A percentile compares a stretch with the other conserved stretches of the same genome.
These are phyloP conservation scores for Tyrophagus putrescentiae DNA, from an alignment of 1,140 invertebrate genomes.

Conservation along the genomic window DNA sequence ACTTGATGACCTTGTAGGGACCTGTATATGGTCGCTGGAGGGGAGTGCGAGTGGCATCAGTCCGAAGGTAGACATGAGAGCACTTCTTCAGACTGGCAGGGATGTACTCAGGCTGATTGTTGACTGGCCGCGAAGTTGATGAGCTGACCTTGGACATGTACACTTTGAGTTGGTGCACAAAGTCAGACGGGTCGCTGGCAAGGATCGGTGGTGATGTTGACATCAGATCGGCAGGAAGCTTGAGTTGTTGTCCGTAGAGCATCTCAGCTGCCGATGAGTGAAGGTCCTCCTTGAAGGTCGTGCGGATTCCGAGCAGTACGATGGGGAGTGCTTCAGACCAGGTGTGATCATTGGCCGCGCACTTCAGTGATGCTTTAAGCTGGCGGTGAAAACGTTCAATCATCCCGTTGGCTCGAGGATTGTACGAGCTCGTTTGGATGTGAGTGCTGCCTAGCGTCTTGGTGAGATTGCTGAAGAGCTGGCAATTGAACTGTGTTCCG, in stretches of 20 bases:
- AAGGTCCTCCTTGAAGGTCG: conserved; percentile 29
- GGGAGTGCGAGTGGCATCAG: neutral
- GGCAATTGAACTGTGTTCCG: conserved; percentile 35
- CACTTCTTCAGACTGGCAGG: neutral
- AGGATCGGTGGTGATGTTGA: too few species aligned
- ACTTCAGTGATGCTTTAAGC: neutral
- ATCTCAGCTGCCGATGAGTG: conserved; percentile 23
- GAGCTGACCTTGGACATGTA: neutral
- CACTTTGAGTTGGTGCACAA: neutral
- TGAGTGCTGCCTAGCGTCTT: neutral
- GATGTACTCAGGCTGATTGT: neutral
- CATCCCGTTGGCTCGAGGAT: conserved; percentile 33
- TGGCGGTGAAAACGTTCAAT: conserved; percentile 31
- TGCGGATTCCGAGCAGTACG: conserved; percentile 16
- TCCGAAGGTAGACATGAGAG: neutral
- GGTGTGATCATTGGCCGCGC: neutral
- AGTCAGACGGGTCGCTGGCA: neutral
- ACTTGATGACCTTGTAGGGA: neutral
- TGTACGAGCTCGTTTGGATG: conserved; percentile 18
- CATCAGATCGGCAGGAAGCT: conserved; percentile 26
- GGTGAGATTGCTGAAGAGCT: conserved; percentile 20
- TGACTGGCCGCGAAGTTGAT: neutral
- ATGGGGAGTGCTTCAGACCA: neutral
- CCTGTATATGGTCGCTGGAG: neutral
- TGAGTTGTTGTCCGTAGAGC: conserved; percentile 24